Base-by-base conservation (phyloP, 1,140 invertebrate species). In the Rhagoletis zephyria region DNA sequence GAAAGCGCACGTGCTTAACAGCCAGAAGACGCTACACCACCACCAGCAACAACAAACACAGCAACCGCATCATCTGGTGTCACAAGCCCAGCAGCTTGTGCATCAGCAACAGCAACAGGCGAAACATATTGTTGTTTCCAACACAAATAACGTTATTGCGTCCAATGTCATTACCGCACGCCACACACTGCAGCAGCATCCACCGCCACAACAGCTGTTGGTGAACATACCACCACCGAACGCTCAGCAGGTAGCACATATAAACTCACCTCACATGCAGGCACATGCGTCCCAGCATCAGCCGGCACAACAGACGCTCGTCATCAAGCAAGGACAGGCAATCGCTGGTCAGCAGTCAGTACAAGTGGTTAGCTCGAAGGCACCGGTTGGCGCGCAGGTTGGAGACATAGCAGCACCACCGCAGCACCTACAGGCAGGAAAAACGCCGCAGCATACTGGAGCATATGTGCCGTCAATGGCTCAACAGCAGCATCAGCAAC, bases 331-430 rank as follows among this genome's bases (percentile, higher is more conserved):
- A 63, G 87, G 88, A 85, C 74, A 81, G 45, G 56, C 48, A 5
- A 9, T 19, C 88, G 30, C 88, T 87, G 5, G 74, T 56, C 87
- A 87, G 7, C 42, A 77, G 67, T 89, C 92, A 6, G 59, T 92
- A 65, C 91, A 92, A 77, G 91, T 92, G n/a, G 91, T 92, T 1
- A 91, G 90, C 86, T 91, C 91, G 0, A 92, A 92, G 88, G 89
- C 90, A 12, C 3, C 74, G 5, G 48, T 30, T 14, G 67, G 14
- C 30, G 7, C 19, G 9, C 64, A 30, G n/a, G 14, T 42, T 48
- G 45, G 40, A 7, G 65, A 51, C 61, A 19, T 85, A 42, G 5
- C 48, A 4, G 19, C 74, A 10, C 48, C 40, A 9, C 12, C 5
- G 51, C 88, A 89, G 30, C 88, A 89, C 19, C 89, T 88, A n/a